Percentiles rank a stretch among this genome's conserved stretches.
phyloP scores from a whole-genome alignment of 2,113 vertebrate species.

The Clarias gariepinus region DNA sequence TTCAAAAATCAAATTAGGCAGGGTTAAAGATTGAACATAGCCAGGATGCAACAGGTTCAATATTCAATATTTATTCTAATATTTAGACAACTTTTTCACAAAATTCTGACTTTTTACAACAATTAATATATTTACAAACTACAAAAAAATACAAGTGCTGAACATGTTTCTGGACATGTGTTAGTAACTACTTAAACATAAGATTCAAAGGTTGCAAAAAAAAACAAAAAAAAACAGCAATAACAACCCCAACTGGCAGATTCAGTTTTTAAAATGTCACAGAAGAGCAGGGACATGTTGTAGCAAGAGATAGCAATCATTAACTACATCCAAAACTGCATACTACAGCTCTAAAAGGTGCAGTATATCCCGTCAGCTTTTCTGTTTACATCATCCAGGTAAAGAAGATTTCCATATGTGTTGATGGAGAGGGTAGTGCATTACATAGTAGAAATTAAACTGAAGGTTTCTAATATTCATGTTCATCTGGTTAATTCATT shows the following conservation, averaged over 20 bases:
- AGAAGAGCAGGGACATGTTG: neutral
- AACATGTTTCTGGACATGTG: conserved; percentile 65
- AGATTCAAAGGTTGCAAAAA: conserved; percentile 51
- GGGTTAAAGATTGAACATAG: neutral
- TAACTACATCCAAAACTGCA: neutral
- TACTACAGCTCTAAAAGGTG: neutral
- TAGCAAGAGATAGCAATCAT: neutral
- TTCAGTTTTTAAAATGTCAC: neutral
- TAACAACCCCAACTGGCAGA: neutral
- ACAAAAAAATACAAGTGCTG: conserved; percentile 77
- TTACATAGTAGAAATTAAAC: neutral
- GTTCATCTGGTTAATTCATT: neutral
- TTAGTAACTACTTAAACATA: conserved; percentile 73
- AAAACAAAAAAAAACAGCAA: neutral
- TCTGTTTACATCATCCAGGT: neutral
- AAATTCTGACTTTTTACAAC: conserved; percentile 73
- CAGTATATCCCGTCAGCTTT: neutral
- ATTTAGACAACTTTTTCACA: conserved; percentile 73
- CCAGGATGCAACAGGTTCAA: neutral
- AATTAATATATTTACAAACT: conserved; percentile 71
- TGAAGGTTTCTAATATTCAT: neutral
- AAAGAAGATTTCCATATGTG: neutral
- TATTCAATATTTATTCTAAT: conserved; percentile 72
- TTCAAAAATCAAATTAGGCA: neutral
- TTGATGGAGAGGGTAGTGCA: neutral